Conservation (phyloP, 2,888 invertebrate species). For the Aporophyla lueneburgensis region DNA sequence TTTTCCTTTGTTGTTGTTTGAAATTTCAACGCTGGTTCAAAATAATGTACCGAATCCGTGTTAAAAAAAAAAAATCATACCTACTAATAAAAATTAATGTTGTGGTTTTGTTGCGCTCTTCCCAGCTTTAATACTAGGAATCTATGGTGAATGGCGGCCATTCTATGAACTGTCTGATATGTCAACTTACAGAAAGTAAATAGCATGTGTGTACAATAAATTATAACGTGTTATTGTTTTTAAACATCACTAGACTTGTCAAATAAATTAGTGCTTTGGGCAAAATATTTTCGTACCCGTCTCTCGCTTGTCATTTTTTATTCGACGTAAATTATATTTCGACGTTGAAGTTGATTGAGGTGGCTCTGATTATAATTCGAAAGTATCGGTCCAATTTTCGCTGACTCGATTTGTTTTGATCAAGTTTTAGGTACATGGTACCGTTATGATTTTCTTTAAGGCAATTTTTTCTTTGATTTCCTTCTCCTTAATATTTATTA, state of each 20-base stretch:
- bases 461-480: background rate
- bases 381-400: constrained; percentile 46
- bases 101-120: background rate
- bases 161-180: background rate
- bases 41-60: too few species aligned
- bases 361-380: constrained; percentile 52
- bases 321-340: constrained; percentile 49
- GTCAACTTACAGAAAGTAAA: background rate
- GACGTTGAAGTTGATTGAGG: constrained; percentile 55
- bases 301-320: constrained; percentile 32
- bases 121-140: too few species aligned
- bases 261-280: background rate
- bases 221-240: background rate
- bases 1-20: background rate
- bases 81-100: background rate
- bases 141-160: background rate
- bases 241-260: background rate
- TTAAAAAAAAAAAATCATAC: too few species aligned
- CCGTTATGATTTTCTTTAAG: background rate
- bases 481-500: too few species aligned
- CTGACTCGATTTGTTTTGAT: constrained; percentile 38
- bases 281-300: constrained; percentile 1
- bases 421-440: constrained; percentile 8
- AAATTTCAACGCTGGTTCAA: too few species aligned
- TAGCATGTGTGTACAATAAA: background rate